Conservation (phyloP, 2,888 invertebrate species). For the Mechanitis messenoides region DNA sequence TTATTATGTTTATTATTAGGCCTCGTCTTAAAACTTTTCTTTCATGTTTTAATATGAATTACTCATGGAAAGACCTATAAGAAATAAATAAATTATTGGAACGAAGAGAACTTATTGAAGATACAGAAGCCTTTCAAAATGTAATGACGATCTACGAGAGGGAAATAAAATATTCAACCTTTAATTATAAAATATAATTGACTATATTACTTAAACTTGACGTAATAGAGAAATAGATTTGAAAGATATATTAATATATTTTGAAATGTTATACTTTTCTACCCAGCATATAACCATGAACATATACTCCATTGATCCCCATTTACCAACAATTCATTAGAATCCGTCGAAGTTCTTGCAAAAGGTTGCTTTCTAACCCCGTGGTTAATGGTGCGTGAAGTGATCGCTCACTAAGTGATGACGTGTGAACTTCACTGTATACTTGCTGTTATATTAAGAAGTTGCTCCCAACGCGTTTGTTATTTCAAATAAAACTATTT, state of each 20-base stretch:
- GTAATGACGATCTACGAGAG: conserved; percentile 1
- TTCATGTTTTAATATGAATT: conserved; percentile 1
- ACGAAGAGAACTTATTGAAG: conserved; percentile 3
- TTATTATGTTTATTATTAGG: too few relatives aligned
- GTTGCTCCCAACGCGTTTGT: neutral
- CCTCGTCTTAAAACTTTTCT: neutral
- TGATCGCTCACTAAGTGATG: conserved; percentile 34
- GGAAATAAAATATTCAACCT: neutral
- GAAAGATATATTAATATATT: too few relatives aligned
- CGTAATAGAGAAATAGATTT: neutral
- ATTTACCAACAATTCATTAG: conserved; percentile 4
- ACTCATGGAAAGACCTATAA: conserved; percentile 8
- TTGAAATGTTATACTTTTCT: neutral
- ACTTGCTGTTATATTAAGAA: conserved; percentile 1
- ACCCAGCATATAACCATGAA: neutral
- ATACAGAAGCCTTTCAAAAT: neutral
- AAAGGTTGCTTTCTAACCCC: conserved; percentile 18
- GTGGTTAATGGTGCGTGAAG: conserved; percentile 35
- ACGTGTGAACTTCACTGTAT: conserved; percentile 21
- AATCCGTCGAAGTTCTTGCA: conserved; percentile 8
- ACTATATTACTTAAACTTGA: neutral
- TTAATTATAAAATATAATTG: neutral
- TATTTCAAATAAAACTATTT: too few relatives aligned
- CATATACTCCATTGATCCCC: neutral
- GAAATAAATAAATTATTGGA: conserved; percentile 26